phyloP scores from a whole-genome alignment of 35 echinoderm and acorn worm species.

The Chiridota heheva region DNA sequence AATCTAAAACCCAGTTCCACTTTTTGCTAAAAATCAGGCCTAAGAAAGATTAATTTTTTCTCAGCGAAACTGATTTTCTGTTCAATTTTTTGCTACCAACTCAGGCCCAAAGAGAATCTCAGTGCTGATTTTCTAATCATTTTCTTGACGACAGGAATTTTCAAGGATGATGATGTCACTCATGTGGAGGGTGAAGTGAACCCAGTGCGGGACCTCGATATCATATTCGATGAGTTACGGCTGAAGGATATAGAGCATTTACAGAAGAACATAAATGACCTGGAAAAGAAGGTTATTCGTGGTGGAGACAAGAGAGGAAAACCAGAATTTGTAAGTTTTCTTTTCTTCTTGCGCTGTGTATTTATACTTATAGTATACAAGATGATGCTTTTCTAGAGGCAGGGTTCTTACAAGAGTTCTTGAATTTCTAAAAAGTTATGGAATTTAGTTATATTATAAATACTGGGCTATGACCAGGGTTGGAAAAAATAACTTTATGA shows the following conservation, averaged over 20 bases:
- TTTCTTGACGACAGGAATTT: constrained; percentile 71
- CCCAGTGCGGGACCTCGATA: constrained; percentile 80
- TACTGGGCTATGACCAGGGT: too few relatives aligned
- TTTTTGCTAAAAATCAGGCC: too few relatives aligned
- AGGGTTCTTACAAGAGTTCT: too few relatives aligned
- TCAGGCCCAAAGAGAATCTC: too few relatives aligned
- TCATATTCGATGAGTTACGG: constrained; percentile 89
- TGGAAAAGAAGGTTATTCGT: constrained; percentile 84
- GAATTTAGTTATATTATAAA: too few relatives aligned
- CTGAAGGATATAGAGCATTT: constrained; percentile 80
- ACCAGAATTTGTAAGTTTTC: constrained; percentile 88
- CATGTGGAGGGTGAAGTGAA: constrained; percentile 93
- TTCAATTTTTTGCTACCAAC: too few relatives aligned
- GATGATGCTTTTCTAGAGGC: neutral
- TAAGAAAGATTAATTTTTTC: too few relatives aligned
- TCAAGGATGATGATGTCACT: constrained; percentile 91
- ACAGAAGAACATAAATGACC: constrained; percentile 38
- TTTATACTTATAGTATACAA: neutral
- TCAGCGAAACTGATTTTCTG: too few relatives aligned
- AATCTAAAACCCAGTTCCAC: too few relatives aligned
- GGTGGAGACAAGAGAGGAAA: constrained; percentile 78
- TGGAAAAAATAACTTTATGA: too few relatives aligned
- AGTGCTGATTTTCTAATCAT: too few relatives aligned
- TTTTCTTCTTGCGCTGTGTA: neutral
- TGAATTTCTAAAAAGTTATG: too few relatives aligned